A percentile compares a stretch with the other conserved stretches of the same genome.
Evolutionary conservation across 2,797 vertebrate species (phyloP).

Genomic region (Triplophysa bombifrons): DNA sequence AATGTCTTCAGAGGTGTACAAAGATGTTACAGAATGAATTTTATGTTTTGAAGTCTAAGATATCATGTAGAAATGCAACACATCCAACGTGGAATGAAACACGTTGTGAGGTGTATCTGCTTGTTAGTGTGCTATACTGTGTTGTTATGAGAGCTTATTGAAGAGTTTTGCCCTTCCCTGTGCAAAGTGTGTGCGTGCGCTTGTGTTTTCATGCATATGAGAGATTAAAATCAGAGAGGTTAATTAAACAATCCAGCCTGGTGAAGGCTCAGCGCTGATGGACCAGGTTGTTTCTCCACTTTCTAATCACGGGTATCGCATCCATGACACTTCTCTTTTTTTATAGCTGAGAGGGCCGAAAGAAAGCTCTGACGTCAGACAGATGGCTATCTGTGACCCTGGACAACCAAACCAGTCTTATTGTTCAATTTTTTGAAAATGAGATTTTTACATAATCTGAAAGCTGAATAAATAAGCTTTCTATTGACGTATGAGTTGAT

Average conservation of each 20-base stretch:
- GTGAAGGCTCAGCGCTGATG: too few relatives aligned
- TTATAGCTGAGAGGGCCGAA: background rate
- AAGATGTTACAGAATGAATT: too few relatives aligned
- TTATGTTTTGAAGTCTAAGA: too few relatives aligned
- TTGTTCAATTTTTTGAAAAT: too few relatives aligned
- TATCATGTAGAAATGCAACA: too few relatives aligned
- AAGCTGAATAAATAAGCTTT: too few relatives aligned
- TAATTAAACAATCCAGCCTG: constrained; percentile 3
- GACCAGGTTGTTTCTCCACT: background rate
- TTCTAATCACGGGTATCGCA: constrained; percentile 11
- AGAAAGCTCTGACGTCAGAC: constrained; percentile 35
- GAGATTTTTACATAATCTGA: too few relatives aligned
- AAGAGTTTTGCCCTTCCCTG: constrained; percentile 9
- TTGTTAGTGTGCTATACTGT: too few relatives aligned
- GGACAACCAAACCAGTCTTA: too few relatives aligned
- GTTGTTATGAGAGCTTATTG: background rate
- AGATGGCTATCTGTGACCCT: background rate
- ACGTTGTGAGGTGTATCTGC: background rate
- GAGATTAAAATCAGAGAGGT: constrained; percentile 25
- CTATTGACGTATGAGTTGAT: too few relatives aligned
- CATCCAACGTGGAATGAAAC: too few relatives aligned
- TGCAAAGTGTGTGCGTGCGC: background rate
- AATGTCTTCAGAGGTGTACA: too few relatives aligned
- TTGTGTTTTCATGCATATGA: constrained; percentile 1
- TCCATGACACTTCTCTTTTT: constrained; percentile 17